A percentile compares a stretch with the other conserved stretches of the same genome.
These are phyloP conservation scores for Heliangelus exortis DNA, from an alignment of 2,797 vertebrate species.

Conservation along the genomic window DNA sequence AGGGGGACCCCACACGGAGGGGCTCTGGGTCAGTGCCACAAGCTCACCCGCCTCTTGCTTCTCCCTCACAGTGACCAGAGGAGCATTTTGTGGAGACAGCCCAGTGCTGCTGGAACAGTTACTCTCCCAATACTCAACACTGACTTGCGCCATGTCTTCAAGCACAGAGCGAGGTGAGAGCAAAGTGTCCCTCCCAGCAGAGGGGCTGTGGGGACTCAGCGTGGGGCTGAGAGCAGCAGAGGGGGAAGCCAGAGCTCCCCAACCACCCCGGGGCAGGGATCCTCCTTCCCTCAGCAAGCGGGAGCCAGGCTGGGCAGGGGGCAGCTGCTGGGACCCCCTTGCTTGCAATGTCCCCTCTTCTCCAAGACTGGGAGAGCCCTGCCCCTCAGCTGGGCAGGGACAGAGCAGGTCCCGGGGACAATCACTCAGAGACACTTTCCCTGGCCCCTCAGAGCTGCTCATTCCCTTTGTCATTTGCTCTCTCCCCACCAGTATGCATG, in stretches of 20 bases:
- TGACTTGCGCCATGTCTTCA: accelerated
- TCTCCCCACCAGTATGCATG: not conserved
- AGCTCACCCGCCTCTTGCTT: not conserved
- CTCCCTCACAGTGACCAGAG: not conserved
- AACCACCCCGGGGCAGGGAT: too few relatives aligned
- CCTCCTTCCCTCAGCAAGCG: too few relatives aligned
- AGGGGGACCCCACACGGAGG: too few relatives aligned
- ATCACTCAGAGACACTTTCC: too few relatives aligned
- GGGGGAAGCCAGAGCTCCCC: too few relatives aligned
- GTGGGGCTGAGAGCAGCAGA: too few relatives aligned
- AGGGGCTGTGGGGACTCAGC: too few relatives aligned
- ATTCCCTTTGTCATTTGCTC: not conserved
- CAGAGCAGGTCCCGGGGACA: not conserved
- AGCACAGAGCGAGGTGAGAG: not conserved
- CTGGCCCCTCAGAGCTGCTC: too few relatives aligned
- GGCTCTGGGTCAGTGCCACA: not conserved
- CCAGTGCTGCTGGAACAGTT: not conserved
- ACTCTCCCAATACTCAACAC: not conserved
- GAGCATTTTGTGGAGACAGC: not conserved
- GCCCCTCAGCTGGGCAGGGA: not conserved
- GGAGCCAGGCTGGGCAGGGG: too few relatives aligned
- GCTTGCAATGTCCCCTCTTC: too few relatives aligned
- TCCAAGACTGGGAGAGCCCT: too few relatives aligned
- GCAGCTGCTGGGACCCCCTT: too few relatives aligned
- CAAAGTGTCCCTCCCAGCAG: not conserved